phyloP scores from a whole-genome alignment of 2,113 vertebrate species.

The Stictonetta naevosa region DNA sequence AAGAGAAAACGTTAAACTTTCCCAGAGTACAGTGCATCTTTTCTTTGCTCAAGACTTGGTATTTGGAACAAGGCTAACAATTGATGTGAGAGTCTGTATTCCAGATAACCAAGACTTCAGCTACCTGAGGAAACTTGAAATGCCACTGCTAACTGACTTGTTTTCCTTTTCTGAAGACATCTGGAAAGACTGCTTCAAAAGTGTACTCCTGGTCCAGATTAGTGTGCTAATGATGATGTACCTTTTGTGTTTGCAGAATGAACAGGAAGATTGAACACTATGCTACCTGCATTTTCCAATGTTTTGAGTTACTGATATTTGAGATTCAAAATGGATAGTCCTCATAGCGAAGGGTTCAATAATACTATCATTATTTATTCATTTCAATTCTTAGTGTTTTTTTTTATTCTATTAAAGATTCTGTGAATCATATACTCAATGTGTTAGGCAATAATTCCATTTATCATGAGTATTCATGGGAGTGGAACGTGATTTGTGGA shows the following conservation, averaged over 20 bases:
- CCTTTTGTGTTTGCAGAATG: neutral
- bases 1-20: neutral
- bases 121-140: neutral
- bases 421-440: neutral
- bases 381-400: neutral
- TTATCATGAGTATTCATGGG: neutral
- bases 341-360: neutral
- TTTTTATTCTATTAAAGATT: neutral
- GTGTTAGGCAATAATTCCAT: neutral
- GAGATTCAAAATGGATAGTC: neutral
- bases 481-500: neutral
- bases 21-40: neutral
- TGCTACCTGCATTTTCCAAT: neutral
- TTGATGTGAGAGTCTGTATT: neutral
- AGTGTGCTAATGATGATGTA: rapidly evolving
- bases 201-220: neutral
- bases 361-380: neutral
- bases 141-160: too few relatives aligned
- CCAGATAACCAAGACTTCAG: neutral
- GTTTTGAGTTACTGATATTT: neutral
- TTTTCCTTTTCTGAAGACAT: neutral
- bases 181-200: neutral
- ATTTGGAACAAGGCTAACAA: neutral
- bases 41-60: neutral
- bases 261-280: neutral